Evolutionary conservation across 2,888 invertebrate species (phyloP).

Genomic region (Scaptodrosophila latifasciaeformis): DNA sequence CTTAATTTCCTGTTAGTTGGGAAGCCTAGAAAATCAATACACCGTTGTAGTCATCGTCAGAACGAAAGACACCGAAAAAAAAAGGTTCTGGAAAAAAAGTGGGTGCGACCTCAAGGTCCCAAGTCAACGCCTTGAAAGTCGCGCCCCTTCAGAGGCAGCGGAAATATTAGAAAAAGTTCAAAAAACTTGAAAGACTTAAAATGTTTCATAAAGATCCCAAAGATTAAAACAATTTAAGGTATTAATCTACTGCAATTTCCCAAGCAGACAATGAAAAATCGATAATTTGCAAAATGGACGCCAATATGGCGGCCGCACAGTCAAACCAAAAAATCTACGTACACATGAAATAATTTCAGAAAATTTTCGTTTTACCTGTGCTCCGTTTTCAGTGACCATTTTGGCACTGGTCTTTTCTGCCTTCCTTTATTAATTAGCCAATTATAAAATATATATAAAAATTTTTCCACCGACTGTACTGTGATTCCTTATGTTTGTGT

Average conservation of each 20-base stretch:
- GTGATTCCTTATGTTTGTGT: constrained; percentile 16
- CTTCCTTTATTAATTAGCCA: constrained; percentile 19
- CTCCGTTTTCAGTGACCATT: constrained; percentile 76
- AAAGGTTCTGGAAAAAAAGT: too few relatives aligned
- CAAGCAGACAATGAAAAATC: constrained; percentile 69
- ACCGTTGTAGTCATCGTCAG: constrained; percentile 20
- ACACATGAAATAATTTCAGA: constrained; percentile 13
- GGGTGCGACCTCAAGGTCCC: constrained; percentile 35
- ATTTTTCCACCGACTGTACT: constrained; percentile 8
- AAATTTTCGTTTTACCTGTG: constrained; percentile 68
- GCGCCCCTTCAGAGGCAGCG: too few relatives aligned
- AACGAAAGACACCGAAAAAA: too few relatives aligned
- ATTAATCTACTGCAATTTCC: constrained; percentile 32
- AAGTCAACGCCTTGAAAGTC: too few relatives aligned
- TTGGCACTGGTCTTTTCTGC: too few relatives aligned
- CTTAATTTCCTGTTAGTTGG: constrained; percentile 8
- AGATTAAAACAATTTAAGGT: neutral
- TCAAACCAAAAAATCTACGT: constrained; percentile 27
- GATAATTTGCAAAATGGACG: constrained; percentile 72
- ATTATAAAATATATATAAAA: constrained; percentile 20
- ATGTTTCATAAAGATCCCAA: too few relatives aligned
- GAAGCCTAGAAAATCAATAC: constrained; percentile 57
- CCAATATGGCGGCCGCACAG: constrained; percentile 65
- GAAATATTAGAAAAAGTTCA: neutral
- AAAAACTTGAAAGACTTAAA: too few relatives aligned